phyloP scores from a whole-genome alignment of 2,888 invertebrate species.

The Heterodera filipjevi region DNA sequence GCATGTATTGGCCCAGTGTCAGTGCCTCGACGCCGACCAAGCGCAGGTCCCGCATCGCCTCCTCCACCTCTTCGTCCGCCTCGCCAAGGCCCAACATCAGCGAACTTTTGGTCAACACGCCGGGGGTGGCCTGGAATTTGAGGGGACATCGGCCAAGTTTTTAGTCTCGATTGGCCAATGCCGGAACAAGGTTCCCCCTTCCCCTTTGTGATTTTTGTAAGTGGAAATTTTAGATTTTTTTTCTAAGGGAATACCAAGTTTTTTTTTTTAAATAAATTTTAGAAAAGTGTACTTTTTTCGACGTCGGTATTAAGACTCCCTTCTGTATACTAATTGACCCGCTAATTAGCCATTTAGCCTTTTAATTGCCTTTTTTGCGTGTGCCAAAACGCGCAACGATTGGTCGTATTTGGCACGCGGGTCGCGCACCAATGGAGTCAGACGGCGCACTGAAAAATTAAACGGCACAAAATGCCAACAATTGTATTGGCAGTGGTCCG shows the following conservation, averaged over 20 bases:
- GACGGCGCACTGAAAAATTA: conserved; percentile 42
- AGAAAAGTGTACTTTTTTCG: too few relatives aligned
- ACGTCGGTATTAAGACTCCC: too few relatives aligned
- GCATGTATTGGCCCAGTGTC: conserved; percentile 98
- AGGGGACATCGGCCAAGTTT: too few relatives aligned
- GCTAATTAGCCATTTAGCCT: background rate
- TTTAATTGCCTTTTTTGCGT: conserved; percentile 25
- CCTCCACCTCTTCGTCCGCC: conserved; percentile 76
- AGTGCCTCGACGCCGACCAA: conserved; percentile 86
- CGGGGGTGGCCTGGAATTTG: conserved; percentile 71
- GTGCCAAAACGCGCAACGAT: conserved; percentile 69
- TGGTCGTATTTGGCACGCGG: conserved; percentile 88
- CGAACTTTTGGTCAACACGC: conserved; percentile 91
- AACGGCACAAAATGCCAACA: background rate
- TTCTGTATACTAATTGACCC: too few relatives aligned
- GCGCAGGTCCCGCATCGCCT: conserved; percentile 61
- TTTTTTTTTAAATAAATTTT: too few relatives aligned
- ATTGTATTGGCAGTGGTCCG: background rate
- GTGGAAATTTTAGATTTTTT: too few relatives aligned
- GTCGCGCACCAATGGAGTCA: conserved; percentile 77
- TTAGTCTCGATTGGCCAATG: too few relatives aligned
- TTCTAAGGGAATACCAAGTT: too few relatives aligned
- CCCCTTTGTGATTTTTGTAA: too few relatives aligned
- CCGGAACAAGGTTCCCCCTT: too few relatives aligned
- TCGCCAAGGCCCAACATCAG: conserved; percentile 96